Evolutionary conservation across 2,888 invertebrate genomes (phyloP), one percentile per base, ranked within the genome.

Genomic region (Sinopyrophorus schimmeli): DNA sequence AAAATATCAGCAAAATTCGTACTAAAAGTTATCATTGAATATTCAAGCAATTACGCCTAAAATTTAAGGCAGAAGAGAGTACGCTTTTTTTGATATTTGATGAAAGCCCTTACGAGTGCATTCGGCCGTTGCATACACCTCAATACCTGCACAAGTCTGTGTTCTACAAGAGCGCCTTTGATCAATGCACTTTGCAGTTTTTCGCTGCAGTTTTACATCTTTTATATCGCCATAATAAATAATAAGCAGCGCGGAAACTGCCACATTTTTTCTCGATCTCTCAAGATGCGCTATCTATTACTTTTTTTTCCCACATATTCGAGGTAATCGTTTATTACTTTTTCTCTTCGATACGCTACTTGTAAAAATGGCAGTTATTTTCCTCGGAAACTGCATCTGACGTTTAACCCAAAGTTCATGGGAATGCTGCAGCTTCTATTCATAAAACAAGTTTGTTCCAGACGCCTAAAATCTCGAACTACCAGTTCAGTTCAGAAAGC

Each of bases 71-170:
- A 58, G 61, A 62, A 65, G 60, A 48, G 59, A 46, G 50, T 46
- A 38, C 59, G 51, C 59, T 53, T 64, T n/a, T n/a, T 64, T 63
- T 63, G 62, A 65, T 65, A 64, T 66, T 66, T 65, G 37, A 53
- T 48, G 66, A 67, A 67, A 67, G 68, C 69, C 54, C 68, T 69
- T 59, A 55, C 55, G 61, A 53, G 61, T 61, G 67, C 69, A 68
- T 67, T 69, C 69, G 69, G 62, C 68, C 69, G 62, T 54, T 59
- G 56, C 63, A 55, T 60, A 69, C 70, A 71, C 69, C 68, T 69
- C 69, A 67, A 70, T 71, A 69, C 71, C 69, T 69, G 67, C 65
- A 69, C 65, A 68, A 69, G 69, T 63, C 63, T 62, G 58, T 65
- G 63, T 67, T 67, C 67, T 64, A 65, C 62, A 63, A 62, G 67